Conservation (phyloP, 2,797 vertebrate species). For the Oreochromis mossambicus region DNA sequence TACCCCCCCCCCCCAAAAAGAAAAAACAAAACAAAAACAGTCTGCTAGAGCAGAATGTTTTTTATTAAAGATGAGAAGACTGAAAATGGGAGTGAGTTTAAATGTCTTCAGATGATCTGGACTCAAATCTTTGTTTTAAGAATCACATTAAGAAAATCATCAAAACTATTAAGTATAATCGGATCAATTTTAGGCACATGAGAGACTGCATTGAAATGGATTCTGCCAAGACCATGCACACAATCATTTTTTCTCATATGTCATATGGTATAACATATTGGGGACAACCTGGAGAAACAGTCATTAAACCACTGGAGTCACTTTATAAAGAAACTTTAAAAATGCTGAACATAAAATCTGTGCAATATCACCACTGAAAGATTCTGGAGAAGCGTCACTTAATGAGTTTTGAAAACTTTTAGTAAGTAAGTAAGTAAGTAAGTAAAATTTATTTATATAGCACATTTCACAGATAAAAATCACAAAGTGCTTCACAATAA, state of each 20-base stretch:
- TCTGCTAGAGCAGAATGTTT: background rate
- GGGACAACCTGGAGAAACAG: background rate
- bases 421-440: too few relatives aligned
- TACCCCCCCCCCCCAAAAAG: fast-evolving
- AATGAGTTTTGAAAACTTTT: too few relatives aligned
- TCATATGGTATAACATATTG: background rate
- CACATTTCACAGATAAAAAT: too few relatives aligned
- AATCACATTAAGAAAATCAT: background rate
- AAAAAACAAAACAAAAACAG: background rate
- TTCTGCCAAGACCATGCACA: background rate
- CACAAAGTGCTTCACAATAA: too few relatives aligned
- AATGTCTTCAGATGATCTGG: background rate
- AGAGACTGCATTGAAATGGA: background rate
- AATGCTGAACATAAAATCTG: background rate
- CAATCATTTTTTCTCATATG: background rate
- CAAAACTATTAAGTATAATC: background rate
- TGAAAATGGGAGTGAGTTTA: background rate
- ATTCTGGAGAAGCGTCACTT: background rate
- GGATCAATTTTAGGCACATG: background rate
- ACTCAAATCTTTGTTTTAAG: background rate
- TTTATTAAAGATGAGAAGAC: background rate
- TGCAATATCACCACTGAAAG: background rate
- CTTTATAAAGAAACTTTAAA: background rate
- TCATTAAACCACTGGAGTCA: background rate
- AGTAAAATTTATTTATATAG: too few relatives aligned